Evolutionary conservation across 2,113 vertebrate genomes (phyloP).

Genomic region (Pluvianellus socialis): DNA sequence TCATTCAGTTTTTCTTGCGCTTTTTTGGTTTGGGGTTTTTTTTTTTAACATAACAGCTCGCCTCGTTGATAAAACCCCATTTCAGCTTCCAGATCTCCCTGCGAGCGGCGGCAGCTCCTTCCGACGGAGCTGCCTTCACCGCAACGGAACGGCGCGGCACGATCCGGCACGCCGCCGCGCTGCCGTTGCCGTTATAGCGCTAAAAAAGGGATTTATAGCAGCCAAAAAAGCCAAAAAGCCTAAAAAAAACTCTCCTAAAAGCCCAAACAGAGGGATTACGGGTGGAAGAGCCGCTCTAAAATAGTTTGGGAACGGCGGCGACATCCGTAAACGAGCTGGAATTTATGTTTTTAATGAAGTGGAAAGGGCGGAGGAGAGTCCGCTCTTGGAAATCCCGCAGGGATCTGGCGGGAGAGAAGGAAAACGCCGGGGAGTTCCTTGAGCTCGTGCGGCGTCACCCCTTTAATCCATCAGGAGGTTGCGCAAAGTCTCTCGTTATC

Average conservation of each 20-base stretch:
- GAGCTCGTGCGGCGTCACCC: neutral
- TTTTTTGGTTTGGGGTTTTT: no score
- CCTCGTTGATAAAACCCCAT: neutral
- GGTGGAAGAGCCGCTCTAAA: neutral
- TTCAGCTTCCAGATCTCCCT: neutral
- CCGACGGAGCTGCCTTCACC: no score
- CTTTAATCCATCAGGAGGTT: neutral
- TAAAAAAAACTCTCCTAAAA: neutral
- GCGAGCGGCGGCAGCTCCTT: neutral
- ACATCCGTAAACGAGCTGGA: neutral
- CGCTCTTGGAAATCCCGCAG: rapidly evolving
- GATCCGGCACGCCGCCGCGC: no score
- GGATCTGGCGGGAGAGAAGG: neutral
- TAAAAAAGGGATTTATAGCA: neutral
- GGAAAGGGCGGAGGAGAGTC: neutral
- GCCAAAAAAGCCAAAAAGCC: neutral
- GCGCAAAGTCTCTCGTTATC: no score
- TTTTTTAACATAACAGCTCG: neutral
- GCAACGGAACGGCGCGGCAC: no score
- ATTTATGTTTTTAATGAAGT: neutral
- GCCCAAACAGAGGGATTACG: neutral
- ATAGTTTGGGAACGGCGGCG: rapidly evolving
- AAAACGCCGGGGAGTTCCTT: rapidly evolving
- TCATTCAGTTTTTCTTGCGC: neutral
- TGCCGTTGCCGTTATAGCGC: neutral